Percentiles rank a stretch among this genome's conserved stretches.
phyloP scores from a whole-genome alignment of 2,797 vertebrate species.

The Clamator glandarius region DNA sequence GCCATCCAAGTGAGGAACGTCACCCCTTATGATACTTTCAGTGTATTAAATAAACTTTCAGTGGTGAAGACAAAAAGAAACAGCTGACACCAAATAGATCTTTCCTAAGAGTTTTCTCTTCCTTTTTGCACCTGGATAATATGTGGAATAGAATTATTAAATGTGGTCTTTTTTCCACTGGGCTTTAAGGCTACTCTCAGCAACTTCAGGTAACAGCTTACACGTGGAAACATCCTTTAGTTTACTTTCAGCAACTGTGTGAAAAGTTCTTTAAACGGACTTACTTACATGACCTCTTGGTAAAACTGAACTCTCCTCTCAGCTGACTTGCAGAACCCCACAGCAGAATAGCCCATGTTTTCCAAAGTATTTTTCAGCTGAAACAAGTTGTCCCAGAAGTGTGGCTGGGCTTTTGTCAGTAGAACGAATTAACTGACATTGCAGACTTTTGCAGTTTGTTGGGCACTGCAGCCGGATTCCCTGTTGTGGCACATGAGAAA shows the following conservation, averaged over 20 bases:
- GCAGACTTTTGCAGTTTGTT: not conserved
- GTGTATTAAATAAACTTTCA: not conserved
- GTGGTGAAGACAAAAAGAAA: not conserved
- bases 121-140: not conserved
- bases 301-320: not conserved
- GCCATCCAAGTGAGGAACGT: not conserved
- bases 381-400: not conserved
- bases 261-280: not conserved
- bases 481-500: not conserved
- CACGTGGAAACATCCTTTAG: not conserved
- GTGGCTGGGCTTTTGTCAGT: not conserved
- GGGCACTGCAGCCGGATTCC: not conserved
- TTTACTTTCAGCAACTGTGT: not conserved
- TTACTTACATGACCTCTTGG: not conserved
- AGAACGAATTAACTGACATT: not conserved
- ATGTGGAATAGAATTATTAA: not conserved
- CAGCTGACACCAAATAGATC: not conserved
- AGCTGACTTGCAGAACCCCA: not conserved
- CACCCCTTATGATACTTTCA: accelerated
- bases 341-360: not conserved
- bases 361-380: not conserved
- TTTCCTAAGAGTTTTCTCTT: not conserved
- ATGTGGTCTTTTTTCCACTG: not conserved
- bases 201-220: not conserved
- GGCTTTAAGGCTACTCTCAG: not conserved